phyloP scores from a whole-genome alignment of 2,113 vertebrate species.

The Dascyllus trimaculatus region DNA sequence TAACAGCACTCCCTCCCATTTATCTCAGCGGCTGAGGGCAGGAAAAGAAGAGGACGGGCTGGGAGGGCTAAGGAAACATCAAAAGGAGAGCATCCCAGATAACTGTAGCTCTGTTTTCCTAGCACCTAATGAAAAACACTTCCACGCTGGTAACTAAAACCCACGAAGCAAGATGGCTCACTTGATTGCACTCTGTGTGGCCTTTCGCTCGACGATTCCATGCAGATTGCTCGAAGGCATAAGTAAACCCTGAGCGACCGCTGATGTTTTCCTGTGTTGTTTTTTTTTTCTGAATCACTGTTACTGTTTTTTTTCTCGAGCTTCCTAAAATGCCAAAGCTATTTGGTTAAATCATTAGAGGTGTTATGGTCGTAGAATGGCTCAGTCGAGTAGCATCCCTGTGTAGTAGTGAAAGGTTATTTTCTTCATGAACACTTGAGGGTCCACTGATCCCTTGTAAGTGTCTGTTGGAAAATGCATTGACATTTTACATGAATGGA shows the following conservation, averaged over 20 bases:
- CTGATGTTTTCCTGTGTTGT: conserved; percentile 60
- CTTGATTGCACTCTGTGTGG: conserved; percentile 68
- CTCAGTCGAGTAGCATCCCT: conserved; percentile 69
- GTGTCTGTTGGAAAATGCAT: conserved; percentile 81
- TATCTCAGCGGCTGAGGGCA: conserved; percentile 69
- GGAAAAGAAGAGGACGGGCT: conserved; percentile 30
- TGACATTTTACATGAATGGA: conserved; percentile 84
- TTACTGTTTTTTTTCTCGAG: conserved; percentile 43
- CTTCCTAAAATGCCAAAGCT: conserved; percentile 80
- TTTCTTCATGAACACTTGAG: conserved; percentile 83
- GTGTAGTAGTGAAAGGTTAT: conserved; percentile 80
- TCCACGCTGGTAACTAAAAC: conserved; percentile 75
- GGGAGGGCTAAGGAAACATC: conserved; percentile 70
- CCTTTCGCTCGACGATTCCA: conserved; percentile 64
- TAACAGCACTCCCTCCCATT: conserved; percentile 82
- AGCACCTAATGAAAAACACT: conserved; percentile 62
- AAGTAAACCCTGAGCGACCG: conserved; percentile 56
- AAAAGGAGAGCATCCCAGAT: conserved; percentile 74
- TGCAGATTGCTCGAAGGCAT: conserved; percentile 75
- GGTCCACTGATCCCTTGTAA: conserved; percentile 82
- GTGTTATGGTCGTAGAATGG: conserved; percentile 73
- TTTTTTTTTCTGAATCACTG: conserved; percentile 46
- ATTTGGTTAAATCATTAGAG: conserved; percentile 78
- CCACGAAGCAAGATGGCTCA: conserved; percentile 58
- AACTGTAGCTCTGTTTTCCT: conserved; percentile 66